phyloP scores from a whole-genome alignment of 2,797 vertebrate genomes.

The Manis javanica region DNA sequence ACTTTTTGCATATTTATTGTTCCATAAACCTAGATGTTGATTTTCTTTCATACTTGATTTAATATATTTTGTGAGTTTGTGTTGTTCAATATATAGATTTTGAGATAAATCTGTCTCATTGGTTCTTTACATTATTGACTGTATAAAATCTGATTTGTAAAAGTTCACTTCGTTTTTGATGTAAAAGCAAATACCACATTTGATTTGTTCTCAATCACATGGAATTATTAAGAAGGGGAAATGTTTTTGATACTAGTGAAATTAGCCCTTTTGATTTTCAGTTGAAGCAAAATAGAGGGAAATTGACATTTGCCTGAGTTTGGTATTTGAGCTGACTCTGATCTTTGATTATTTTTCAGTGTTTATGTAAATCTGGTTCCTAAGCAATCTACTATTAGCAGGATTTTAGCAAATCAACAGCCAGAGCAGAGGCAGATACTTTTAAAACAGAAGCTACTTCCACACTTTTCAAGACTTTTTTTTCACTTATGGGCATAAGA shows the following conservation, averaged over 20 bases:
- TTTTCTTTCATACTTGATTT: constrained; percentile 83
- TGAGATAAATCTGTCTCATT: constrained; percentile 75
- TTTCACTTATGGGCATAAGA: not conserved
- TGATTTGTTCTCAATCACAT: constrained; percentile 72
- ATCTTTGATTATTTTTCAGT: constrained; percentile 80
- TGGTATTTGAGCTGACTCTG: constrained; percentile 79
- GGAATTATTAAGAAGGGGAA: constrained; percentile 64
- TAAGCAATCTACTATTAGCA: constrained; percentile 77
- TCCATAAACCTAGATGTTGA: constrained; percentile 72
- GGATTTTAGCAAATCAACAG: constrained; percentile 79
- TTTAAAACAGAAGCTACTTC: constrained; percentile 29
- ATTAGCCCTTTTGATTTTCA: constrained; percentile 77
- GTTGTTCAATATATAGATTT: constrained; percentile 81
- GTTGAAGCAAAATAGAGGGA: constrained; percentile 74
- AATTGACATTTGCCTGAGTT: constrained; percentile 83
- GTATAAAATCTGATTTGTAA: constrained; percentile 71
- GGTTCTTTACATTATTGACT: constrained; percentile 75
- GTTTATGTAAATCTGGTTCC: constrained; percentile 75
- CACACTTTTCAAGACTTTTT: not conserved
- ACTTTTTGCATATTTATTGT: constrained; percentile 79
- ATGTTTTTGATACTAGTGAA: constrained; percentile 67
- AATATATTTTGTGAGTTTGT: constrained; percentile 79
- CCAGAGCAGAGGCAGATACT: not conserved
- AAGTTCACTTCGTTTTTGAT: constrained; percentile 79
- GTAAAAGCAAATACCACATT: constrained; percentile 74